Evolutionary conservation across 2,113 vertebrate genomes (phyloP).

Genomic region (Camelus dromedarius): DNA sequence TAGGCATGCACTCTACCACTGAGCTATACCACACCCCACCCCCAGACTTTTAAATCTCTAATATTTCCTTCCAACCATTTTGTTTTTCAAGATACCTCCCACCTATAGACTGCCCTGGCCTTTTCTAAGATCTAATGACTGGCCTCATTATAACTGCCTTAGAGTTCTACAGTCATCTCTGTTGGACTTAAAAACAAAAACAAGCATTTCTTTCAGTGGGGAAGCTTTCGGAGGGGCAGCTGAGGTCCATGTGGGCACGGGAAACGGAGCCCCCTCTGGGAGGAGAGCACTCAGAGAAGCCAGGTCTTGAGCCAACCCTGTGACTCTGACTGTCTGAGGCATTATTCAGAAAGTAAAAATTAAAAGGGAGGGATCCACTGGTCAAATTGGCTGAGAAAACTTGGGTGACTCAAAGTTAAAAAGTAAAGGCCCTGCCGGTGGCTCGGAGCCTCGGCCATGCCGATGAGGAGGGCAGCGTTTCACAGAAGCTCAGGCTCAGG

Average conservation of each 20-base stretch:
- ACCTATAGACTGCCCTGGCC: not conserved
- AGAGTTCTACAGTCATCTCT: not conserved
- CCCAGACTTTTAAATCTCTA: not conserved
- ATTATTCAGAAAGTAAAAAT: not conserved
- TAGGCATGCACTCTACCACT: no score
- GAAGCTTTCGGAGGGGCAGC: not conserved
- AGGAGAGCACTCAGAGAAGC: not conserved
- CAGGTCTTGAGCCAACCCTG: not conserved
- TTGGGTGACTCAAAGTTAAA: not conserved
- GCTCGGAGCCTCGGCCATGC: not conserved
- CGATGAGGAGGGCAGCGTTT: not conserved
- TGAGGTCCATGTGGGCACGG: fast-evolving
- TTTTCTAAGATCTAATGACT: not conserved
- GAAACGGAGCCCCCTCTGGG: not conserved
- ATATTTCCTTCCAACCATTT: not conserved
- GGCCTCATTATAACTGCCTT: not conserved
- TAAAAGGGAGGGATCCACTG: not conserved
- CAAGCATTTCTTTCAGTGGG: not conserved
- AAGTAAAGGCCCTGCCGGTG: not conserved
- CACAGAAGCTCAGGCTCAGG: not conserved
- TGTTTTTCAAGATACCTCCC: not conserved
- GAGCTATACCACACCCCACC: no score
- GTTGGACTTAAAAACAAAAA: not conserved
- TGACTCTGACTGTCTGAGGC: not conserved
- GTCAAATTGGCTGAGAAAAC: not conserved